Base-by-base conservation (phyloP, 2,888 invertebrate species). In the Corythucha ciliata region DNA sequence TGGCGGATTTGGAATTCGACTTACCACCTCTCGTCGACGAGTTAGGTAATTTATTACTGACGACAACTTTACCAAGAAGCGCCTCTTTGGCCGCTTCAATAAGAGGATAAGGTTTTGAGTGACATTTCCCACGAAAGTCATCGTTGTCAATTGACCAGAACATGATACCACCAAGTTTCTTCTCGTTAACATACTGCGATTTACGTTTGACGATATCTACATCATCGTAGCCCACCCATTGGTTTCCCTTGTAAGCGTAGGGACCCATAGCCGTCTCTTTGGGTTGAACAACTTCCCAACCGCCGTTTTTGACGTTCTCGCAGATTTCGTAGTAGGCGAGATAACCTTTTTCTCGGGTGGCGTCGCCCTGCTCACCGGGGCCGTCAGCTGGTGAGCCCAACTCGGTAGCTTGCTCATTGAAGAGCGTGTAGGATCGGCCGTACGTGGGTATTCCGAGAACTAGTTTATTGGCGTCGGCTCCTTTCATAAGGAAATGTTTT, bases 71-170 rank as follows among this genome's bases (percentile, higher is more conserved):
- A n/a, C 75, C 71, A 29, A 81, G 68, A 61, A 89, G 75, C 0
- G 86, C 77, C 65, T 86, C 86, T 66, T 91, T 91, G 25, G 85
- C 91, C 0, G 91, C 88, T 67, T 91, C 91, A 59, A 92, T 90
- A 41, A 93, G 72, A 0, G 92, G 92, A 70, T 90, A 92, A 0
- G 89, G 83, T 65, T 83, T 81, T 22, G 78, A 83, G 59, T 84
- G 84, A 65, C 92, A 92, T 27, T 76, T 78, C n/a, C 92, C 92
- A 40, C 91, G 78, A 74, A 92, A 93, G 65, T 93, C 92, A 58
- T 93, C 92, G 66, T 90, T 92, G 70, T 92, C 92, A 60, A 93
- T 84, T 0, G 91, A 86, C 88, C 88, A 89, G 69, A 87, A 87
- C 88, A 88, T 88, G 44, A 88, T 87, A 21, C 92, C 92, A 61